Evolutionary conservation across 2,888 invertebrate genomes (phyloP), one percentile per base, ranked within the genome.

Genomic region (Anodontia alba): DNA sequence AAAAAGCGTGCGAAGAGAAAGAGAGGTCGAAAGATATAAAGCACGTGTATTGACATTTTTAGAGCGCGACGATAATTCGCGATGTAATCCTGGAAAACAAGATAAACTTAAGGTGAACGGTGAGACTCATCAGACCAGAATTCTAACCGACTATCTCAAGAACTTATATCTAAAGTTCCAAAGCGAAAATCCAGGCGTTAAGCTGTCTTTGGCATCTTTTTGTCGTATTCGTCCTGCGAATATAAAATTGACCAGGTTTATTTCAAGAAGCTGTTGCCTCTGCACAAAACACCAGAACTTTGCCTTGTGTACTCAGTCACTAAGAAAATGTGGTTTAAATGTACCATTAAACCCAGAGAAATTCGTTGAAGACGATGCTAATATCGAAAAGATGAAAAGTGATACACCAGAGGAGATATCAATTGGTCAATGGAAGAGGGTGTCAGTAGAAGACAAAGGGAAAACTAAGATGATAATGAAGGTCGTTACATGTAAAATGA

Each of bases 221-320:
- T 74, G 62, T 36, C 31, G 84, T 17, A 17, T 82, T 17, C 26
- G 86, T 43, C 81, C 83, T 36, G 51, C 42, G 0, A 29, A 81
- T 51, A 68, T 86, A 0, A 26, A 70, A 15, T 26, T 77, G 15
- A 76, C 82, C 5, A 67, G 42, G 67, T 29, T 67, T 31, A 42
- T 46, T 43, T 26, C 29, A 54, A 5, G 70, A 83, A 78, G 73
- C 74, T 46, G 57, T 77, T 88, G 88, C 66, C 84, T 43, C 0
- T 85, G 88, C 49, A 67, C 76, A 0, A 57, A 78, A 10, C 86
- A 87, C 36, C 86, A 88, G 66, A 88, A 86, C 36, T 77, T 88
- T 72, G 83, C 83, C 0, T 31, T 83, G 15, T 78, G 79, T 38
- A 54, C 80, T 1, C 72, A 79, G 31, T 72, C 79, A 12, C 43